Evolutionary conservation across 2,888 invertebrate genomes (phyloP), one percentile per base, ranked within the genome.

Genomic region (Trisateles emortualis): DNA sequence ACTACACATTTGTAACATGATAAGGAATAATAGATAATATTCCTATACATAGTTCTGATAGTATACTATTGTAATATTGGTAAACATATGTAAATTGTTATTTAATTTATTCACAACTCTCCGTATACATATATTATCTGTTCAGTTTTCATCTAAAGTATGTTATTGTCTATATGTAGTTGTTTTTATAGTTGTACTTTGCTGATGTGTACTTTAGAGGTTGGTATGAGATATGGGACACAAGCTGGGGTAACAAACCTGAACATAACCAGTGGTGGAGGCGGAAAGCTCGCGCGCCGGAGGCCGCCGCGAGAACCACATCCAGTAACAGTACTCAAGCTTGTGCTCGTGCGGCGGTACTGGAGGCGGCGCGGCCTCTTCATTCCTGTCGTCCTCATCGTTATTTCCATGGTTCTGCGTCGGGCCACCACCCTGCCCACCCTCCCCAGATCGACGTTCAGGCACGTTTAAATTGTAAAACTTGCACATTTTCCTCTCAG

Each of bases 251-350:
- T 39, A n/a, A 65, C 72, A 47, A 59, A 93, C 93, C 90, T 93
- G 91, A 71, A 90, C 90, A 68, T 93, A 93, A 68, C 93, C 92
- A 74, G 90, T 86, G 74, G 88, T 84, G 72, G 90, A 83, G 57
- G 87, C 74, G 54, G 90, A 87, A 33, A 89, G 83, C 48, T 92
- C 90, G 64, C 92, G 83, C 63, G 91, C 83, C 59, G 91, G 89
- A 29, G 94, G 94, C 75, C 94, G 93, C 68, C 94, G 87, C 36
- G 94, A 94, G 82, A 95, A 98, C 99, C 99, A 99, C 86, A 99
- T 94, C 90, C 98, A 98, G 88, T 99, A 99, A 67, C 96, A 95
- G 92, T 97, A 98, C 88, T 99, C 98, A 76, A 99, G 93, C 86
- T 96, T 96, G 88, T 99, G 98, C 90, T 99, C 98, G 68, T 96